Conservation (phyloP, 2,113 vertebrate genomes). For the Microcebus griseorufus region DNA sequence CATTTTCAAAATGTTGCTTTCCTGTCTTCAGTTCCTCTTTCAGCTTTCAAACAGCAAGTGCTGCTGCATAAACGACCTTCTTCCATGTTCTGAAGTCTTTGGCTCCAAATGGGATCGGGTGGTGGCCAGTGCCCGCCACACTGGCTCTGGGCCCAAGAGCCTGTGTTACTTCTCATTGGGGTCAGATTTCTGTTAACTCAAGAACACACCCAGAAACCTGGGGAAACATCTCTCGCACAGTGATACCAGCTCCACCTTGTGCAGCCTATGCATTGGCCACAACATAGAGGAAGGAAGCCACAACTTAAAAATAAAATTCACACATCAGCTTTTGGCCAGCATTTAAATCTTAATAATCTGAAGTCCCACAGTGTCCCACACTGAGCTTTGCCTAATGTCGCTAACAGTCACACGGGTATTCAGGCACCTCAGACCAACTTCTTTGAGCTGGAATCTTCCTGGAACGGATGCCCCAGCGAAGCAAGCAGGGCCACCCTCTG, state of each 20-base stretch:
- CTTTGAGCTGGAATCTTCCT: background rate
- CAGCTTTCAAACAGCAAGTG: background rate
- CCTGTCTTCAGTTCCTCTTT: conserved; percentile 47
- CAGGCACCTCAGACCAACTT: background rate
- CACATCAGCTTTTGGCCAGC: background rate
- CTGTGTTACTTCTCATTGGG: background rate
- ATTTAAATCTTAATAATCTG: background rate
- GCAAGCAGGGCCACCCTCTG: background rate
- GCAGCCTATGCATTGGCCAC: background rate
- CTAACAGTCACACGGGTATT: background rate
- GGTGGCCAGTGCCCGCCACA: background rate
- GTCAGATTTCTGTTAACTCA: background rate
- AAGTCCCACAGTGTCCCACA: background rate
- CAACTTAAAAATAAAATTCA: conserved; percentile 34
- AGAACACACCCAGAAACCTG: background rate
- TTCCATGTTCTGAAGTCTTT: background rate
- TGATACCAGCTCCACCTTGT: background rate
- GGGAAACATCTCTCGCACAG: background rate
- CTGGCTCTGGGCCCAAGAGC: background rate
- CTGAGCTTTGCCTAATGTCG: background rate
- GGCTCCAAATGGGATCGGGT: background rate
- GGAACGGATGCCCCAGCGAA: background rate
- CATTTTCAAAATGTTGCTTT: background rate
- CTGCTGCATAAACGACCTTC: background rate
- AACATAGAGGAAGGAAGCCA: conserved; percentile 5